Conservation (phyloP, 2,888 invertebrate species). For the Drosophila mimica region DNA sequence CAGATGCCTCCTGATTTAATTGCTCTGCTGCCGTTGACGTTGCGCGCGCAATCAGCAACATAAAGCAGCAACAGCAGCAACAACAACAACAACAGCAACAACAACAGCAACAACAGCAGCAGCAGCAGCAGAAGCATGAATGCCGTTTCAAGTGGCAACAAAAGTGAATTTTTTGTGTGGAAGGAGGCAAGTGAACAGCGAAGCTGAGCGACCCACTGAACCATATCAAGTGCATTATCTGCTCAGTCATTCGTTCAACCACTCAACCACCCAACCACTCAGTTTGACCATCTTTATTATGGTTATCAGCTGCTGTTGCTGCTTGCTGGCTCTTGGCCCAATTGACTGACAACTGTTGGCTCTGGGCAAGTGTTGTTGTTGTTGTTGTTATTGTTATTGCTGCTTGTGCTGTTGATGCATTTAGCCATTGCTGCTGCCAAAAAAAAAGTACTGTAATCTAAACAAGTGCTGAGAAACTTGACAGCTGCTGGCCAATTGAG, state of each 20-base stretch:
- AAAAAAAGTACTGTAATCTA: constrained; percentile 16
- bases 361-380: constrained; percentile 8
- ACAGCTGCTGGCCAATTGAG: constrained; percentile 43
- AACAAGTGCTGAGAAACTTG: constrained; percentile 49
- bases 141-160: constrained; percentile 15
- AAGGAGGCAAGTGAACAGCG: constrained; percentile 15
- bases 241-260: constrained; percentile 16
- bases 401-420: constrained; percentile 23
- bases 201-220: constrained; percentile 19
- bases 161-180: constrained; percentile 28
- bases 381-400: constrained; percentile 8
- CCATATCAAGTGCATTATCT: constrained; percentile 36
- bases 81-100: constrained; percentile 15
- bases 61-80: constrained; percentile 11
- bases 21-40: constrained; percentile 42
- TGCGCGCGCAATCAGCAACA: constrained; percentile 30
- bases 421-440: constrained; percentile 9
- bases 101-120: constrained; percentile 26
- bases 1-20: constrained; percentile 66
- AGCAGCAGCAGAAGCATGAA: constrained; percentile 42
- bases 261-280: constrained; percentile 11
- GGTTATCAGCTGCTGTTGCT: background rate
- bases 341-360: constrained; percentile 36
- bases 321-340: constrained; percentile 13
- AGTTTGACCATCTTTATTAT: constrained; percentile 23